A percentile compares a stretch with the other conserved stretches of the same genome.
These are phyloP conservation scores for Rhingia rostrata DNA, from an alignment of 2,888 invertebrate genomes.

Conservation along the genomic window DNA sequence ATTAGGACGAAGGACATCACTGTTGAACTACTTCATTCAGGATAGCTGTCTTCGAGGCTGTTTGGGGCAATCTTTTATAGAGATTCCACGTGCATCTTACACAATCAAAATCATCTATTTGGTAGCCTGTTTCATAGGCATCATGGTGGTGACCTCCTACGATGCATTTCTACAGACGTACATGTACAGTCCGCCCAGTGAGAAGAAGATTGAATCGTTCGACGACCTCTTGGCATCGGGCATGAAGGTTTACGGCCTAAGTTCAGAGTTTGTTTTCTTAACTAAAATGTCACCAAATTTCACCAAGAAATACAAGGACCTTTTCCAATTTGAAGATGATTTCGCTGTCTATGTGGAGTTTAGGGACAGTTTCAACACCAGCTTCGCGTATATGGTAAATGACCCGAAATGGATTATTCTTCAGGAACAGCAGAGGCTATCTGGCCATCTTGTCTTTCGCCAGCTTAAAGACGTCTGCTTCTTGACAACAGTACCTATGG, in stretches of 20 bases:
- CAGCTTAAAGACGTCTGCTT: conserved; percentile 77
- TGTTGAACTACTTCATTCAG: conserved; percentile 77
- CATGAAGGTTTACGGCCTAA: conserved; percentile 76
- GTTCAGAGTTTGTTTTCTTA: conserved; percentile 76
- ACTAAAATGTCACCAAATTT: conserved; percentile 58
- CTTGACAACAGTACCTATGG: conserved; percentile 77
- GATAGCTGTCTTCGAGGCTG: conserved; percentile 78
- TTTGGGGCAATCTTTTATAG: conserved; percentile 78
- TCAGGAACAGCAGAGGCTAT: conserved; percentile 78
- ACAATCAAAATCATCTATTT: conserved; percentile 77
- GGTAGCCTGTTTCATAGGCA: conserved; percentile 78
- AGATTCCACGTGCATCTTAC: conserved; percentile 75
- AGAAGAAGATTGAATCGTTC: conserved; percentile 71
- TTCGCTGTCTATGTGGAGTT: conserved; percentile 75
- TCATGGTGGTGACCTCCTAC: conserved; percentile 79
- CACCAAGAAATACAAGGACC: conserved; percentile 74
- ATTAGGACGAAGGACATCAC: conserved; percentile 74
- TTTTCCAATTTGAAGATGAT: conserved; percentile 76
- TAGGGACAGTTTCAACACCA: conserved; percentile 77
- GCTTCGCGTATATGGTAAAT: conserved; percentile 77
- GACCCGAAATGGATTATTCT: conserved; percentile 77
- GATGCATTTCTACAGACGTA: conserved; percentile 79
- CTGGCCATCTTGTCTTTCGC: conserved; percentile 78
- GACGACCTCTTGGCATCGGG: conserved; percentile 77
- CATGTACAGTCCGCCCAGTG: conserved; percentile 78